Percentiles rank a stretch among this genome's conserved stretches.
phyloP scores from a whole-genome alignment of 1,140 invertebrate species.

The Pogonus chalceus region DNA sequence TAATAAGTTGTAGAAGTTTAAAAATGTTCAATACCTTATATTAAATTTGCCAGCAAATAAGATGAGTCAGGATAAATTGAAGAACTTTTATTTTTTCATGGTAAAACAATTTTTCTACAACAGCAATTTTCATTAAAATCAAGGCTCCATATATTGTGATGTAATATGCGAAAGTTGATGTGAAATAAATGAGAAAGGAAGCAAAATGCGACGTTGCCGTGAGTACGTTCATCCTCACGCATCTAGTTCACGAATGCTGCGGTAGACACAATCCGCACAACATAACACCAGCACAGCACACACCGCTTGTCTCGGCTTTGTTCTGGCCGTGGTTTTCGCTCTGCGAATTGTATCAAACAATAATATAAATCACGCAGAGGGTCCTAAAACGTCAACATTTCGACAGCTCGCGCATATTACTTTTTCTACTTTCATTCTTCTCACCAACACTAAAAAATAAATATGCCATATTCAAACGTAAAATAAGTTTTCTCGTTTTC shows the following conservation, averaged over 20 bases:
- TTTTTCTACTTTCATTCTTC: neutral
- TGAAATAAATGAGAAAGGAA: neutral
- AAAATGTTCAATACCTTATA: too few relatives aligned
- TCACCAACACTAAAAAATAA: neutral
- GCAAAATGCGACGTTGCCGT: neutral
- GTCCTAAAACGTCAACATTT: neutral
- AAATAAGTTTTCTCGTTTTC: neutral
- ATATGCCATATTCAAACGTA: conserved; percentile 2
- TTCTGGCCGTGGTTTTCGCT: neutral
- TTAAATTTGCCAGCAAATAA: neutral
- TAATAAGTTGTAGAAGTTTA: too few relatives aligned
- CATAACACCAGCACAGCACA: neutral
- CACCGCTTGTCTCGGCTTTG: too few relatives aligned
- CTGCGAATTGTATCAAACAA: conserved; percentile 1
- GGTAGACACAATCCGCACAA: neutral
- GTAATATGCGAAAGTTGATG: conserved; percentile 2
- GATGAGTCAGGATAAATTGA: neutral
- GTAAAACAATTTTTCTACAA: neutral
- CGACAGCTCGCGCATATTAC: neutral
- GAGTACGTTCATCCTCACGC: neutral
- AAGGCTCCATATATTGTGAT: neutral
- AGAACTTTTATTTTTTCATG: neutral
- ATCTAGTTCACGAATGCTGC: neutral
- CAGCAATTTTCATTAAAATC: neutral
- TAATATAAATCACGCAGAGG: conserved; percentile 4